These are phyloP conservation scores for Abscondita cerata DNA, from an alignment of 2,888 invertebrate genomes.

Conservation along the genomic window DNA sequence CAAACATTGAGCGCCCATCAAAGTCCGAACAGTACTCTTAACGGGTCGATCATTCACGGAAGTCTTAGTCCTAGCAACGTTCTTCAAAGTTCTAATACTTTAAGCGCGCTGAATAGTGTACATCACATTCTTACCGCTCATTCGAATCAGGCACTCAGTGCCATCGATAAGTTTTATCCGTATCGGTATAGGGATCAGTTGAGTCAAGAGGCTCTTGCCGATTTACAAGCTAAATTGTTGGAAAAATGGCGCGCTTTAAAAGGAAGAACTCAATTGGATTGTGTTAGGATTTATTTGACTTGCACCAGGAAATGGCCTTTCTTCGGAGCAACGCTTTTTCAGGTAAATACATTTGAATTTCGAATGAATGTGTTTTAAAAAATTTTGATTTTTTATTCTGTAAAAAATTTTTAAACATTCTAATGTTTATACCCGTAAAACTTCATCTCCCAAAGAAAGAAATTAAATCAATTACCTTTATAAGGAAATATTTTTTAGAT, in stretches of 20 bases:
- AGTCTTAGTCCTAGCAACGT: conserved; percentile 49
- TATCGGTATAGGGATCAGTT: conserved; percentile 82
- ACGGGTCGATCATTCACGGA: conserved; percentile 42
- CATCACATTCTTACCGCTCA: conserved; percentile 56
- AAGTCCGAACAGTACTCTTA: conserved; percentile 39
- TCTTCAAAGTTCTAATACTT: conserved; percentile 54
- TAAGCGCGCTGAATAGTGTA: conserved; percentile 56
- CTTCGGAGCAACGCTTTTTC: conserved; percentile 92
- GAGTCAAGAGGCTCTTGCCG: conserved; percentile 74
- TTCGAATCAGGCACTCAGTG: conserved; percentile 66
- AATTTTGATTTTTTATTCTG: no score
- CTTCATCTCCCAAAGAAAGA: no score
- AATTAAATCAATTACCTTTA: no score
- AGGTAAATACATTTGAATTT: no score
- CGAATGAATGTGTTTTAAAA: no score
- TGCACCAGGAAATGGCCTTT: conserved; percentile 96
- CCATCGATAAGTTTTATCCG: conserved; percentile 91
- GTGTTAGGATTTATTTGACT: conserved; percentile 92
- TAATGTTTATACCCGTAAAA: no score
- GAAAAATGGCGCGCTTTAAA: conserved; percentile 90
- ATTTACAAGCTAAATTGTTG: conserved; percentile 76
- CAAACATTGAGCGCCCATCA: conserved; percentile 42
- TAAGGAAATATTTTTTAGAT: no score
- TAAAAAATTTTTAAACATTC: no score
- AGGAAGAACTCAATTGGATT: conserved; percentile 86